Conservation (phyloP, 1,140 invertebrate species). For the Ectropis grisescens region DNA sequence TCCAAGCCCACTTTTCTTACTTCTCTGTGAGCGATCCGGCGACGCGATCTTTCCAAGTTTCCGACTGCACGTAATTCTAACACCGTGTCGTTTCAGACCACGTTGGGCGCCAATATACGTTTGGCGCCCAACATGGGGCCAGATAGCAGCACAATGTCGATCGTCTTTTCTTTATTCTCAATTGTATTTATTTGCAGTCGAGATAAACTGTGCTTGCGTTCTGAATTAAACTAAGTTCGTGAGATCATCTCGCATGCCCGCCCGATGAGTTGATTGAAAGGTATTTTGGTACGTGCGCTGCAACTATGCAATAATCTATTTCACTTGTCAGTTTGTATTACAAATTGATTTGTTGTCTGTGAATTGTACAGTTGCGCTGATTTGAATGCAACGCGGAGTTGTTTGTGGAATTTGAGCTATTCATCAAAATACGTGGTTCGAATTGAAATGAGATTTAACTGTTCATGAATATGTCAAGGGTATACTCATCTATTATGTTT, state of each 20-base stretch:
- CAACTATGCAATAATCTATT: conserved; percentile 19
- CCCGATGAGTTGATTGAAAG: conserved; percentile 36
- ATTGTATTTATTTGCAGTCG: conserved; percentile 25
- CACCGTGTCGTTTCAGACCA: conserved; percentile 2
- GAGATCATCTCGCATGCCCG: conserved; percentile 14
- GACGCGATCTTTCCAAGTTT: conserved; percentile 16
- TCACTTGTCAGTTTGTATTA: conserved; percentile 2
- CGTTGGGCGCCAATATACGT: too few species aligned
- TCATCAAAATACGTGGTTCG: too few species aligned
- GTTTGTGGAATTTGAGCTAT: too few species aligned
- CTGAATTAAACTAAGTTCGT: conserved; percentile 26
- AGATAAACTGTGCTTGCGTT: conserved; percentile 21
- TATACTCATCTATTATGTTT: too few species aligned
- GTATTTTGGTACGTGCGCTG: conserved; percentile 25
- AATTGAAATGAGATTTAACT: too few species aligned
- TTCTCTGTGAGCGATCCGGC: conserved; percentile 32
- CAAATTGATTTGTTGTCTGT: conserved; percentile 5
- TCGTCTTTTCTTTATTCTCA: conserved; percentile 13
- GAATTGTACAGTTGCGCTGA: neutral
- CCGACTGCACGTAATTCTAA: conserved; percentile 5
- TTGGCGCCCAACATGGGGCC: too few species aligned
- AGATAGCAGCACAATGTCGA: conserved; percentile 11
- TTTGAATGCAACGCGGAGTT: too few species aligned
- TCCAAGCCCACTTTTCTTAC: conserved; percentile 53
- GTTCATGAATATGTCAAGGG: too few species aligned